Evolutionary conservation across 2,797 vertebrate species (phyloP), one percentile per base, ranked within the genome.

Genomic region (Semotilus atromaculatus): DNA sequence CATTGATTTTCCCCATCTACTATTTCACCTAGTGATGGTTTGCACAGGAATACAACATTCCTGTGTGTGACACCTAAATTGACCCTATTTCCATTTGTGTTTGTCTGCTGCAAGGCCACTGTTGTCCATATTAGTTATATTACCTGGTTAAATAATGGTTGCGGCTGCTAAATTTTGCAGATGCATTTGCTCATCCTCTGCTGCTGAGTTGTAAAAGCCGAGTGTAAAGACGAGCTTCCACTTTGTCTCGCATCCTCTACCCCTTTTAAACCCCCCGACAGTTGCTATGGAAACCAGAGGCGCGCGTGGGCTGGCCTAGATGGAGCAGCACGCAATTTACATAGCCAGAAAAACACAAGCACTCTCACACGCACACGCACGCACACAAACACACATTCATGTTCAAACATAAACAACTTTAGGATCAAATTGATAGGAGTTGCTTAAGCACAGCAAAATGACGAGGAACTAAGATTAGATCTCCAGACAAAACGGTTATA

Each of bases 281-380:
- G 94, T 96, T 95, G 91, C 95, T 92, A 94, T 95, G 93, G 94
- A 68, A 89, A 90, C 89, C 81, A 80, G 78, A 60, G 85, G 79
- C 85, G 83, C 83, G 89, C 89, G 94, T 96, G 94, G 95, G 95
- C 92, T 92, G 95, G 89, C 85, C 91, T 91, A 88, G 90, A 93
- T 92, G 72, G 81, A 91, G 92, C 90, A 90, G 90, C 92, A 91
- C 90, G 92, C 90, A 92, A 91, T 93, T 94, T 93, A 80, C 67
- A 80, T 80, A 67, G 23, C 23, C 31, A 81, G 21, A 70, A 36
- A 70, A 34, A 26, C 45, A 10, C 13, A 19, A 82, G 66, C 84
- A 73, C 88, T 36, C 86, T 36, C 86, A 80, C 88, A 87, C 74
- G 40, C 89, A 26, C 26, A 26, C 40, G 3, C 40, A 9, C 1